phyloP scores from a whole-genome alignment of 2,113 vertebrate species.

The Sarotherodon lohbergeri region DNA sequence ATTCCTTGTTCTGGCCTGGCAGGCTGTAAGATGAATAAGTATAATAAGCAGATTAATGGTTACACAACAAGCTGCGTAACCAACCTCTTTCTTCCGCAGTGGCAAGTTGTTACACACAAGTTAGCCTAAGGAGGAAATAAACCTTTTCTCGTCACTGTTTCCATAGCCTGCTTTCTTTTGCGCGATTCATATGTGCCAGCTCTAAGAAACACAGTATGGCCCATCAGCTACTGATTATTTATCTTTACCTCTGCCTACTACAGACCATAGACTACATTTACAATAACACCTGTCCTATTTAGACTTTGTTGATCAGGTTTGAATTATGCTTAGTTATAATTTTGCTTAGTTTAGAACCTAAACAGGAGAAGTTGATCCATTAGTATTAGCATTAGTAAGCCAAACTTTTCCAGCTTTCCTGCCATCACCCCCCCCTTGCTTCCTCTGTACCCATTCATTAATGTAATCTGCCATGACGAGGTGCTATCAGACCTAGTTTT shows the following conservation, averaged over 20 bases:
- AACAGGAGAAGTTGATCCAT: not conserved
- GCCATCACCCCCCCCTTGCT: not conserved
- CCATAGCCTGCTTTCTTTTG: not conserved
- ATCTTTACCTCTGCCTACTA: not conserved
- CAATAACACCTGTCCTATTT: not conserved
- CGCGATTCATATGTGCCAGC: not conserved
- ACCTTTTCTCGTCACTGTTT: not conserved
- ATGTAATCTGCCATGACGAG: constrained; percentile 4
- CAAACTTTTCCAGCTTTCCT: not conserved
- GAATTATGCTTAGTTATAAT: not conserved
- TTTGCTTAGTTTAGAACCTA: not conserved
- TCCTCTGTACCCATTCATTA: constrained; percentile 14
- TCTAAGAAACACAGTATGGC: not conserved
- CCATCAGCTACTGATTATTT: not conserved
- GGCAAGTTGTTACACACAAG: constrained; percentile 20
- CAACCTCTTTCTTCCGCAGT: constrained; percentile 1
- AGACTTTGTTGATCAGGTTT: not conserved
- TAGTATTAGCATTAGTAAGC: not conserved
- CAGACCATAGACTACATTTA: not conserved
- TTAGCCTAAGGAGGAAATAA: not conserved
- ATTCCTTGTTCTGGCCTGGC: constrained; percentile 24
- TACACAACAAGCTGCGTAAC: constrained; percentile 55
- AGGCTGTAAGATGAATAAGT: constrained; percentile 22
- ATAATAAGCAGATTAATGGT: constrained; percentile 62
- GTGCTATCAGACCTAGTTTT: not conserved